Conservation (phyloP, 2,888 invertebrate genomes). For the Diadegma fenestrale region DNA sequence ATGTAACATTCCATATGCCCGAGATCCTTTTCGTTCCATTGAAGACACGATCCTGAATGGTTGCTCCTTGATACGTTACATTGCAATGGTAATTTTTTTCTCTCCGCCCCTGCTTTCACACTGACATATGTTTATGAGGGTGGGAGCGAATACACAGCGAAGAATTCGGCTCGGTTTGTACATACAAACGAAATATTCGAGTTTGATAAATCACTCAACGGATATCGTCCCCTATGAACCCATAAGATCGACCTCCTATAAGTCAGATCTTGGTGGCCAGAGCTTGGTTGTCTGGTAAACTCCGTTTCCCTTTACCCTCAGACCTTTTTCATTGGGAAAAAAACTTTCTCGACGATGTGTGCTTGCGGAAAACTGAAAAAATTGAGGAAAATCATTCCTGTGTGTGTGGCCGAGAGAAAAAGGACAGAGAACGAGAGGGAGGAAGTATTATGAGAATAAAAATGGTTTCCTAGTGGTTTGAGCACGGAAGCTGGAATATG, state of each 20-base stretch:
- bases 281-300: constrained; percentile 26
- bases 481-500: constrained; percentile 51
- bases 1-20: constrained; percentile 33
- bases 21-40: constrained; percentile 17
- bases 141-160: constrained; percentile 1
- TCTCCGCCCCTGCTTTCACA: not conserved
- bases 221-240: constrained; percentile 59
- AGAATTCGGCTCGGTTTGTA: constrained; percentile 45
- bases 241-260: constrained; percentile 28
- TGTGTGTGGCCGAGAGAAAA: not conserved
- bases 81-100: constrained; percentile 8
- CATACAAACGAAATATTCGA: constrained; percentile 51
- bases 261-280: constrained; percentile 25
- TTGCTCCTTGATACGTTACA: not conserved
- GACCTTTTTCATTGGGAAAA: constrained; percentile 43
- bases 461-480: constrained; percentile 58
- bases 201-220: constrained; percentile 66
- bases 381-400: not conserved
- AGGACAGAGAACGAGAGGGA: constrained; percentile 3
- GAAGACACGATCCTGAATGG: constrained; percentile 28
- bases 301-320: constrained; percentile 42
- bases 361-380: constrained; percentile 6
- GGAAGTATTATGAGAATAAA: constrained; percentile 64
- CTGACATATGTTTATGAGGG: not conserved
- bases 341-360: constrained; percentile 60